These are phyloP conservation scores for Mareca strepera DNA, from an alignment of 2,797 vertebrate species.

Conservation along the genomic window DNA sequence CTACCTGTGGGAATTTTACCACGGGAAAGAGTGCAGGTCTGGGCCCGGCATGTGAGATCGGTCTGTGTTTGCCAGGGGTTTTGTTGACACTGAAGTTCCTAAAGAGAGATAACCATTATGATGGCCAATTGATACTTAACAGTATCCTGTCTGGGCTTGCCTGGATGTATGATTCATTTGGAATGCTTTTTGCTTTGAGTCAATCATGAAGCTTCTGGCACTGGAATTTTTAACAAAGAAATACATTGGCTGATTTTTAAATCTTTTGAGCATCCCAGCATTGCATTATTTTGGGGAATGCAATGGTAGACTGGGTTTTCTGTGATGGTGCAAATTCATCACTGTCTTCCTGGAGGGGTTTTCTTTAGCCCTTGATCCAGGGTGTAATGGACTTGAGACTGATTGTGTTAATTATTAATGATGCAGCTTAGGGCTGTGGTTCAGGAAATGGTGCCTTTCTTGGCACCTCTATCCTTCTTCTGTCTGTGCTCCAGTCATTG, in stretches of 20 bases:
- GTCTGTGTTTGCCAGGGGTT: conserved; percentile 27
- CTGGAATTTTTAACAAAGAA: neutral
- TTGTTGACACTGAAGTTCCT: conserved; percentile 62
- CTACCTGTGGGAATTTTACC: conserved; percentile 9
- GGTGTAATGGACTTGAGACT: neutral
- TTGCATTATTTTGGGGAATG: neutral
- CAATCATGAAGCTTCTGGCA: neutral
- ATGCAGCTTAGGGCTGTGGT: neutral
- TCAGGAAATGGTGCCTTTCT: neutral
- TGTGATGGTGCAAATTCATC: neutral
- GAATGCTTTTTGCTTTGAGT: conserved; percentile 36
- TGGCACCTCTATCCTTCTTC: neutral
- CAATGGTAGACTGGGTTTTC: neutral
- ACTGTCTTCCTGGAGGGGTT: neutral
- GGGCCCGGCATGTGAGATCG: neutral
- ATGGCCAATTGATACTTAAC: conserved; percentile 57
- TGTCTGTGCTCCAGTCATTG: neutral
- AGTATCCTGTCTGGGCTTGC: conserved; percentile 52
- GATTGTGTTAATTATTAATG: neutral
- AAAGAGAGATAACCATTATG: conserved; percentile 71
- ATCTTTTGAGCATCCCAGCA: neutral
- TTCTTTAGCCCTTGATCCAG: neutral
- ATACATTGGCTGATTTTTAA: neutral
- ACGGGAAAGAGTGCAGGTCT: neutral
- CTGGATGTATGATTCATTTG: conserved; percentile 20